These are phyloP conservation scores for Phataginus tricuspis DNA, from an alignment of 2,797 vertebrate genomes.

Conservation along the genomic window DNA sequence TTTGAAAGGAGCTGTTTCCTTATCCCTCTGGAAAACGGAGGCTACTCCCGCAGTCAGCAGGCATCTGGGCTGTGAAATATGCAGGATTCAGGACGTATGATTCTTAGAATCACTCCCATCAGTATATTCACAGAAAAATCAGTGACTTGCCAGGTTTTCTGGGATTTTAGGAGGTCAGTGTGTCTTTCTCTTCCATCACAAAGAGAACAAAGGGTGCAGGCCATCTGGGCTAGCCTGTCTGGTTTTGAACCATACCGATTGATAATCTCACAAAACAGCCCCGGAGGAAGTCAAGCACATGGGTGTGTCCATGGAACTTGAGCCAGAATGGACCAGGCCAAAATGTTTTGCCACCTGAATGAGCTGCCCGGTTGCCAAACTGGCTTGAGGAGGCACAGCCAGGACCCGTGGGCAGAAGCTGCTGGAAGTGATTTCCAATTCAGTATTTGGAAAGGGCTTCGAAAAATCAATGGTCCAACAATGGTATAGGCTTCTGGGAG, in stretches of 20 bases:
- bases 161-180: not conserved
- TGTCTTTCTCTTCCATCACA: not conserved
- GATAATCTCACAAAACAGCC: slow-evolving; percentile 39
- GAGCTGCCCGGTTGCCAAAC: not conserved
- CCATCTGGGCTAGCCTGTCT: not conserved
- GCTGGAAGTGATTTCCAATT: slow-evolving; percentile 34
- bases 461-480: not conserved
- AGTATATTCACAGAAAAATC: not conserved
- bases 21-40: not conserved
- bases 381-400: slow-evolving; percentile 43
- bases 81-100: not conserved
- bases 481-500: not conserved
- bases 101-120: not conserved
- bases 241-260: not conserved
- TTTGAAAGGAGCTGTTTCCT: not conserved
- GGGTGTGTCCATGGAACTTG: slow-evolving; percentile 35
- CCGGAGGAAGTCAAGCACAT: not conserved
- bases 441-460: slow-evolving; percentile 38
- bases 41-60: not conserved
- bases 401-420: slow-evolving; percentile 22
- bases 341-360: slow-evolving; percentile 51
- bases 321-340: not conserved
- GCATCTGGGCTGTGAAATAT: not conserved
- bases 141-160: not conserved
- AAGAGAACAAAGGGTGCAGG: not conserved